Conservation (phyloP, 2,113 vertebrate genomes). For the Dendrocopos noguchii region DNA sequence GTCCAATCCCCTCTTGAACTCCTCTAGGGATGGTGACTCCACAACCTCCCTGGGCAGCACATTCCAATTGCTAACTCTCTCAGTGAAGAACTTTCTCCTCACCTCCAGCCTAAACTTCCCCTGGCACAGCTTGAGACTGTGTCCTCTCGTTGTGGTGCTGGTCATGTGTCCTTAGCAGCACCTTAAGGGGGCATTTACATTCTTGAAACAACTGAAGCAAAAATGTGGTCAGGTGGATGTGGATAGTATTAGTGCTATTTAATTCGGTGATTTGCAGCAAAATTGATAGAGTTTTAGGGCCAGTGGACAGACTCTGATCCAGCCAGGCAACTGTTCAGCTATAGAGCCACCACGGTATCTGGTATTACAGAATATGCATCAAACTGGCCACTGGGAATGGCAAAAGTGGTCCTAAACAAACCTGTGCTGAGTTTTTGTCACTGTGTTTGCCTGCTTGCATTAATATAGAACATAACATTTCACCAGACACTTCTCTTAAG, state of each 20-base stretch:
- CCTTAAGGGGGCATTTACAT: rapidly evolving
- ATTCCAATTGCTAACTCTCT: too few species aligned
- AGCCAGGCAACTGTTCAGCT: neutral
- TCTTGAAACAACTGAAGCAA: neutral
- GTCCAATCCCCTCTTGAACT: too few species aligned
- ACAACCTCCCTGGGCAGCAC: too few species aligned
- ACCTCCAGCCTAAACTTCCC: too few species aligned
- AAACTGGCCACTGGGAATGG: neutral
- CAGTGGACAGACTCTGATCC: neutral
- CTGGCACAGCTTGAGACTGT: too few species aligned
- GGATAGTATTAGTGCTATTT: neutral
- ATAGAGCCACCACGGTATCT: neutral
- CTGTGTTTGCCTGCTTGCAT: neutral
- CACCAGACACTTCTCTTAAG: neutral
- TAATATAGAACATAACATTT: neutral
- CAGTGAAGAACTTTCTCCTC: too few species aligned
- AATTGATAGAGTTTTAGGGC: neutral
- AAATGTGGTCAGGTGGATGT: neutral
- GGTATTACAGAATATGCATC: neutral
- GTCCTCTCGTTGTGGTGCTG: too few species aligned
- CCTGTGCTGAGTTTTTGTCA: neutral
- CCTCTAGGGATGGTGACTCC: too few species aligned
- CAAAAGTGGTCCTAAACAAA: neutral
- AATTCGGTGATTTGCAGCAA: neutral
- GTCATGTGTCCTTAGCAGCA: too few species aligned